These are phyloP conservation scores for Deilephila porcellus DNA, from an alignment of 2,888 invertebrate genomes.

Conservation along the genomic window DNA sequence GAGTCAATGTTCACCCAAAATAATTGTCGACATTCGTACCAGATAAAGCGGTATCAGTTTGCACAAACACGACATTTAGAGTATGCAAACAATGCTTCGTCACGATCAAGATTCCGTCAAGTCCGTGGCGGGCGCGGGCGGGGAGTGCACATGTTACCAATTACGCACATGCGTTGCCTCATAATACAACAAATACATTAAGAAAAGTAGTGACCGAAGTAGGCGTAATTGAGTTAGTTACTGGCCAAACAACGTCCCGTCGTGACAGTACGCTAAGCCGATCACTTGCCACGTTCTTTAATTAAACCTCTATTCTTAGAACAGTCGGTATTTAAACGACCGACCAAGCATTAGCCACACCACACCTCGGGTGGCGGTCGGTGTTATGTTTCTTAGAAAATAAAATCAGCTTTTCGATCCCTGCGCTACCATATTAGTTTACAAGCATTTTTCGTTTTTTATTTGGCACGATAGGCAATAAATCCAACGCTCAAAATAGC, in stretches of 20 bases:
- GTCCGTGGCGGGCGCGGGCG: constrained; percentile 29
- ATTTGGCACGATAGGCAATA: constrained; percentile 52
- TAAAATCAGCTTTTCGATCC: constrained; percentile 72
- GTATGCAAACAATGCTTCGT: constrained; percentile 75
- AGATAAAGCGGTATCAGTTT: constrained; percentile 68
- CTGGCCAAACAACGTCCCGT: constrained; percentile 2
- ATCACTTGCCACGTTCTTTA: constrained; percentile 31
- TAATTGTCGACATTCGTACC: constrained; percentile 72
- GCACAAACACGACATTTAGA: constrained; percentile 78
- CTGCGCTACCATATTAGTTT: constrained; percentile 75
- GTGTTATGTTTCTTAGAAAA: constrained; percentile 72
- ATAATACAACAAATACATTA: not conserved
- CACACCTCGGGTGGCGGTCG: constrained; percentile 49
- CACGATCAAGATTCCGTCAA: constrained; percentile 71
- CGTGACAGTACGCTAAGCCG: constrained; percentile 23
- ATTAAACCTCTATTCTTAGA: constrained; percentile 39
- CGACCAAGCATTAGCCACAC: constrained; percentile 39
- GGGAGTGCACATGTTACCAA: not conserved
- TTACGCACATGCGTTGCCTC: not conserved
- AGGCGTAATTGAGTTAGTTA: not conserved
- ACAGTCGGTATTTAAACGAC: constrained; percentile 41
- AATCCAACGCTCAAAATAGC: constrained; percentile 40
- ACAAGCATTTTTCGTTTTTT: constrained; percentile 64
- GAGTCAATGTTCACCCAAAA: constrained; percentile 78
- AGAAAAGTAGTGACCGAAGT: not conserved